Conservation (phyloP, 2,113 vertebrate genomes). For the Ivindomyrus marchei region DNA sequence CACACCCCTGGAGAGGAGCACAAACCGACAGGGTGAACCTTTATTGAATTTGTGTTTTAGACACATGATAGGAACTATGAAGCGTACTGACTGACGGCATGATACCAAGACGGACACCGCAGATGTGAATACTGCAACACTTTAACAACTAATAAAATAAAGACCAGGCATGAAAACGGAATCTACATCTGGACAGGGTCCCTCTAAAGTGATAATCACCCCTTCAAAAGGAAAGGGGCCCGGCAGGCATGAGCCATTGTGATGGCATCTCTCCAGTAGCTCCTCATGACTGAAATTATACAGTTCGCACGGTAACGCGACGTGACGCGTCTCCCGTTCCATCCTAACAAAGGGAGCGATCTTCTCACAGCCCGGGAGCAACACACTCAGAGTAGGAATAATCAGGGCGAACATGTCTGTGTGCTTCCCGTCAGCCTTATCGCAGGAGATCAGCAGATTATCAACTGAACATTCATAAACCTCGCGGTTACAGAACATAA, state of each 20-base stretch:
- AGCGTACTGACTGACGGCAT: not conserved
- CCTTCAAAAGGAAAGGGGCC: not conserved
- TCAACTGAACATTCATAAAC: not conserved
- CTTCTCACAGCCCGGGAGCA: not conserved
- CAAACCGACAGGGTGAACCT: not conserved
- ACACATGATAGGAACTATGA: not conserved
- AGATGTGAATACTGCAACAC: not conserved
- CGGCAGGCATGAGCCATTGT: not conserved
- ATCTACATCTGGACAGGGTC: not conserved
- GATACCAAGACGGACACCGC: not conserved
- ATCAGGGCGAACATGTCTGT: not conserved
- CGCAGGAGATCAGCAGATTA: not conserved
- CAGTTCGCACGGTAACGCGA: not conserved
- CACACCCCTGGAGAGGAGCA: not conserved
- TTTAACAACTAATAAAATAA: not conserved
- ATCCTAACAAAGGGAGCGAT: not conserved
- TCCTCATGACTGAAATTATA: slow-evolving; percentile 5
- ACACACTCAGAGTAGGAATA: not conserved
- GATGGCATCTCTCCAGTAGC: not conserved
- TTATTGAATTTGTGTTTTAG: not conserved
- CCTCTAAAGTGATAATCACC: not conserved
- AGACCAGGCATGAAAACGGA: not conserved
- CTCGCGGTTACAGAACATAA: not conserved
- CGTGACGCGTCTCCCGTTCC: not conserved
- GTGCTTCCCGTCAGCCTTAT: not conserved